Evolutionary conservation across 1,140 invertebrate species (phyloP), one percentile per base, ranked within the genome.

Genomic region (Agraylea sexmaculata): DNA sequence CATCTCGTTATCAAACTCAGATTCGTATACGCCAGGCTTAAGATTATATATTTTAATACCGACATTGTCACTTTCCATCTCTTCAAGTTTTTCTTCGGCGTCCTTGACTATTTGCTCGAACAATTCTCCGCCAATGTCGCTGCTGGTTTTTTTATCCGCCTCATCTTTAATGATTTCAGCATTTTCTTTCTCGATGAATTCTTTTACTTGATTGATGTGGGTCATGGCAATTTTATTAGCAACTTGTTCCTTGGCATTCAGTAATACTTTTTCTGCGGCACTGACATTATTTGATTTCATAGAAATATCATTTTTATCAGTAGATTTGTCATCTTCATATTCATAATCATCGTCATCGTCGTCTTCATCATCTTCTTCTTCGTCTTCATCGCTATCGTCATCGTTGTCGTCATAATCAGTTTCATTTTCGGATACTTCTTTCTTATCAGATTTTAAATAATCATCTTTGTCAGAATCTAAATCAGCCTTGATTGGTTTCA

Each of bases 381-480:
- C 48, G n/a, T 53, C 45, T 35, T 38, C 37, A 27, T 42, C 37
- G 7, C 44, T 35, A 15, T 46, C 35, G 5, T 34, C 40, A 31
- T 52, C 56, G 25, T 42, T 52, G 17, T 54, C 55, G 35, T 54
- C 16, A 15, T 43, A 40, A 3, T 54, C 45, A 19, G 43, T 37
- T 16, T 33, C 45, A 12, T 56, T 48, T 37, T 60, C 64, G n/a
- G 48, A 29, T 29, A 59, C 56, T 23, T 58, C 53, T 7, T 7
- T 25, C 23, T 25, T 25, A 6, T 7, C 23, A 7, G 6, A 6
- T 23, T 20, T n/a, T 18, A 53, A 40, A 34, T 59, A 50, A 33
- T 55, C 54, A 12, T 59, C 45, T 42, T 64, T 64, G 12, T 57
- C 65, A 23, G 64, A 60, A 13, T 65, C 59, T 12, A 40, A 19